Evolutionary conservation across 2,888 invertebrate species (phyloP), one percentile per base, ranked within the genome.

Genomic region (Eupithecia centaureata): DNA sequence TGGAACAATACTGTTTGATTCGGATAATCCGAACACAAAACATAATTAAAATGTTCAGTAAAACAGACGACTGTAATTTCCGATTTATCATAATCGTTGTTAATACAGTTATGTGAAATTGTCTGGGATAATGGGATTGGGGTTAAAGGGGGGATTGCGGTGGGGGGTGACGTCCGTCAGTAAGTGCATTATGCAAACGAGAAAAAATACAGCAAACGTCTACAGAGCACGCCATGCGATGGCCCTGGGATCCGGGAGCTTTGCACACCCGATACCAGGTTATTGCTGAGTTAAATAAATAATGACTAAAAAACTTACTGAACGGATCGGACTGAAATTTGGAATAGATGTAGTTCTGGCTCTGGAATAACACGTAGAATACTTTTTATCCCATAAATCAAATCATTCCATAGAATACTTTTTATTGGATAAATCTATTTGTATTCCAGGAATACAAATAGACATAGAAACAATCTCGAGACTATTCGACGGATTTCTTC

Each of bases 71-170:
- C 68, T 71, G 78, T 81, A 77, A 80, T 57, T 57, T 77, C 79
- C 81, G 79, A 82, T 83, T 85, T 79, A 82, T 82, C 80, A 82
- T 79, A 80, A 82, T 79, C 66, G 72, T 72, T 75, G 76, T 80
- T 81, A 79, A 83, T 81, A 79, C 76, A 77, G 79, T 83, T 84
- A 82, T 79, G 81, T 75, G n/a, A 77, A 79, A 82, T 78, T 79
- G 76, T 81, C 81, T 76, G 76, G 66, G 76, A 74, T 83, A 82
- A 82, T 84, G 79, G 74, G 79, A 85, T 86, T 82, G 83, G 78
- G 71, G 76, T 47, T 66, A 47, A 57, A 63, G 47, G 33, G 61
- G 32, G 62, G 15, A 68, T 62, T 61, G 35, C 61, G 33, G 42
- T 15, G 33, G 33, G 59, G 54, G 63, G 32, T 27, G 61, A 68